Evolutionary conservation across 1,140 invertebrate species (phyloP).

Genomic region (Apis laboriosa): DNA sequence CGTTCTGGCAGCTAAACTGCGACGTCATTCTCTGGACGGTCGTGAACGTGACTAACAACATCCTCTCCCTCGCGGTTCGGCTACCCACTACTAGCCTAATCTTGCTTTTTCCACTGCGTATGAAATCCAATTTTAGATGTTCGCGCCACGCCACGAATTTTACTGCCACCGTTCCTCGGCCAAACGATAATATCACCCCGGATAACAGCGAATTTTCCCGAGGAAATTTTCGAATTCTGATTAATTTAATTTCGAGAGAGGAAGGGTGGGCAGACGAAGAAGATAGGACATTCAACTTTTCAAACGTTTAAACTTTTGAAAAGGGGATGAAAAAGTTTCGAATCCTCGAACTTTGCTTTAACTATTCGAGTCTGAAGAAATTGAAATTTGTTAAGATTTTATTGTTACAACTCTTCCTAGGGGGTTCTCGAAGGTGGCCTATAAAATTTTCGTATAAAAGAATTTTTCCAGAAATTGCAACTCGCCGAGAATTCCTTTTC

Average conservation of each 20-base stretch:
- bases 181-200: not conserved
- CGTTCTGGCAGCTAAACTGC: constrained; percentile 30
- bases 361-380: too few species aligned
- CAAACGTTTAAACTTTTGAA: too few species aligned
- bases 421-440: too few species aligned
- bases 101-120: constrained; percentile 4
- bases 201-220: not conserved
- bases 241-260: not conserved
- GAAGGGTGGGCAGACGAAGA: too few species aligned
- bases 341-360: too few species aligned
- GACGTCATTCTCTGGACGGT: constrained; percentile 32
- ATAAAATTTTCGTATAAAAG: too few species aligned
- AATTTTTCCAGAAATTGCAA: too few species aligned
- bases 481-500: too few species aligned
- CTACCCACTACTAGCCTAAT: not conserved
- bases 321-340: too few species aligned
- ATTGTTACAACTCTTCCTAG: too few species aligned
- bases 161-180: not conserved
- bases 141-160: not conserved
- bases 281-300: too few species aligned
- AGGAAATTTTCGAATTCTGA: not conserved
- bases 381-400: too few species aligned
- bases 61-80: constrained; percentile 10
- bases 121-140: constrained; percentile 14
- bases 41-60: constrained; percentile 39